These are phyloP conservation scores for Hyperoplus lanceolatus DNA, from an alignment of 2,797 vertebrate genomes.

Conservation along the genomic window DNA sequence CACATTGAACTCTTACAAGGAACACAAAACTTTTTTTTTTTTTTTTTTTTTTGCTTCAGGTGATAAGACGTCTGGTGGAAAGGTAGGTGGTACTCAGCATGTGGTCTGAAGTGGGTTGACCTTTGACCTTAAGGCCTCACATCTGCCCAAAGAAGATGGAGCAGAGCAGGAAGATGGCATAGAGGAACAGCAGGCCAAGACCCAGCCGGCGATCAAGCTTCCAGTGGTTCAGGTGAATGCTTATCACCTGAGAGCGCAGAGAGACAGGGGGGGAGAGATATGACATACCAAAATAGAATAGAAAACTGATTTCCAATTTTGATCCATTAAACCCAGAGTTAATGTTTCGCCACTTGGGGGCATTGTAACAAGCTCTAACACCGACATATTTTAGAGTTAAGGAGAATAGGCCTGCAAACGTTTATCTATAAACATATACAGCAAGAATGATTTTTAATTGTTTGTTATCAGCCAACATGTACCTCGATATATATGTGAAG, in stretches of 20 bases:
- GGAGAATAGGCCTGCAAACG: no score
- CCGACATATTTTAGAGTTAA: not conserved
- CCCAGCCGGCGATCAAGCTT: slow-evolving; percentile 86
- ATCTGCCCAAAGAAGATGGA: slow-evolving; percentile 88
- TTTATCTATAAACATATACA: not conserved
- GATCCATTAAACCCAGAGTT: not conserved
- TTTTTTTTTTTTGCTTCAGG: slow-evolving; percentile 60
- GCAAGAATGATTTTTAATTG: no score
- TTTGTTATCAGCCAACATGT: not conserved
- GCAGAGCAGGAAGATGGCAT: slow-evolving; percentile 87
- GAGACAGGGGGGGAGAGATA: not conserved
- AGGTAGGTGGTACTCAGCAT: slow-evolving; percentile 42
- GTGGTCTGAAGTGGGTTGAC: slow-evolving; percentile 31
- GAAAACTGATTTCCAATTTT: no score
- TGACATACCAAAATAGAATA: not conserved
- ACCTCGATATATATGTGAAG: not conserved
- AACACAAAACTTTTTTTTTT: slow-evolving; percentile 35
- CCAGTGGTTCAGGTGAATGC: slow-evolving; percentile 88
- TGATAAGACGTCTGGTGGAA: slow-evolving; percentile 33
- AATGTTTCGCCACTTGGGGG: not conserved
- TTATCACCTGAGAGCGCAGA: slow-evolving; percentile 75
- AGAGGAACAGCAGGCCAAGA: slow-evolving; percentile 84
- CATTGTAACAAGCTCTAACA: not conserved
- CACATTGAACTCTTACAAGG: slow-evolving; percentile 25
- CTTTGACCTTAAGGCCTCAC: slow-evolving; percentile 70